Conservation (phyloP, 2,113 vertebrate species). For the Dermatemys mawii region DNA sequence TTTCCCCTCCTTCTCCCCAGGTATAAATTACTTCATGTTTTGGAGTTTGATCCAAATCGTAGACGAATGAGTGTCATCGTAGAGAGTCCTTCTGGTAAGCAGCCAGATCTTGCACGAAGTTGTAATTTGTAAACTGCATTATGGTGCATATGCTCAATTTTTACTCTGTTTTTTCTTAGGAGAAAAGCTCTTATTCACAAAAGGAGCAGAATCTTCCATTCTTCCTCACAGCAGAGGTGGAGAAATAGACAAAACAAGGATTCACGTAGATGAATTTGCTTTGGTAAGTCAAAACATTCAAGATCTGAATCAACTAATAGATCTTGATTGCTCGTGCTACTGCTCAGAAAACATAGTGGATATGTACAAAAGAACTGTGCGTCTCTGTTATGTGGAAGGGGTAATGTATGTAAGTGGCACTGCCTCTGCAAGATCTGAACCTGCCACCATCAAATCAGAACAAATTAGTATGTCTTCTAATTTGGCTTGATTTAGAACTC, state of each 20-base stretch:
- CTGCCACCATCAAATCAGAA: not conserved
- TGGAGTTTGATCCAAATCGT: constrained; percentile 95
- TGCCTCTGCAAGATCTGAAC: not conserved
- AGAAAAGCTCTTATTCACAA: constrained; percentile 92
- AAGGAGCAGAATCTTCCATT: constrained; percentile 95
- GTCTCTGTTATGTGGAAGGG: not conserved
- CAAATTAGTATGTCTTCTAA: not conserved
- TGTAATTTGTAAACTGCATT: not conserved
- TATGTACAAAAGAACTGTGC: not conserved
- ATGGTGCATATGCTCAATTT: not conserved
- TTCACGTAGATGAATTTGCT: constrained; percentile 97
- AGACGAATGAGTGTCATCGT: constrained; percentile 98
- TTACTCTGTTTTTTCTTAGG: constrained; percentile 75
- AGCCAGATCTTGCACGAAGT: not conserved
- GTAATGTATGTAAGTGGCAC: not conserved
- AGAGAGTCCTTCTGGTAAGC: constrained; percentile 88
- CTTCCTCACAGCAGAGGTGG: constrained; percentile 89
- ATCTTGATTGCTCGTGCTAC: not conserved
- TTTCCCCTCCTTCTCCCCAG: constrained; percentile 69
- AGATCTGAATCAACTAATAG: not conserved
- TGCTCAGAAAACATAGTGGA: not conserved
- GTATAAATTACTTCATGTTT: constrained; percentile 92
- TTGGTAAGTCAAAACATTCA: constrained; percentile 83
- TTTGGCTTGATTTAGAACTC: not conserved
- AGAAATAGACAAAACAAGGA: constrained; percentile 93